Evolutionary conservation across 2,113 vertebrate genomes (phyloP), one percentile per base, ranked within the genome.

Genomic region (Heterocephalus glaber): DNA sequence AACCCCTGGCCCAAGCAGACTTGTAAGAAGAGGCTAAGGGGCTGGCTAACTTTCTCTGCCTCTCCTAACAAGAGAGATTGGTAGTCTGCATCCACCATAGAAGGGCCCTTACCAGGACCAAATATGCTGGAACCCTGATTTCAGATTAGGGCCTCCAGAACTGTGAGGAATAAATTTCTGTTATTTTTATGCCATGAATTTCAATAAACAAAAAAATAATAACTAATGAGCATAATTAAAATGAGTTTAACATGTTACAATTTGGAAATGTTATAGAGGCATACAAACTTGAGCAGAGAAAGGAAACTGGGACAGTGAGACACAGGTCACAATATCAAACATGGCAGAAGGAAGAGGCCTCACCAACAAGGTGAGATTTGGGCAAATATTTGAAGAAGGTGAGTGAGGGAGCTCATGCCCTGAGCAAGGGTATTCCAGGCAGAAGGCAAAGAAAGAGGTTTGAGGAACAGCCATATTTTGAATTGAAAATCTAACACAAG

Each of bases 401-500:
- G 5, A 41, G 11, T 38, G 28, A 54, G n/a, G 14, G 12, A 93
- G 33, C 19, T 33, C 41, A 0, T 68, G 2, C 16, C 38, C 1
- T n/a, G 30, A 79, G 11, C 22, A 12, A 84, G 10, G 70, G 9
- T 4, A 56, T 60, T 79, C 33, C 66, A 70, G 26, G 22, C 16
- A 72, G 66, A 56, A 93, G n/a, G 54, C 89, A 86, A 79, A 80
- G 28, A 60, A 60, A 20, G 2, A 44, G 72, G 20, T 44, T 86
- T 20, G 41, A 89, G 28, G 70, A 92, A 33, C 14, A 63, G 28
- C 6, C 33, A 35, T 10, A 44, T 56, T 96, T 58, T 77, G 30
- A 84, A 88, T 20, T 96, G 90, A 86, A 84, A 95, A 79, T 96
- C 41, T 79, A 7, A 89, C 49, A 85, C 66, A 86, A 92, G 41